Percentiles rank a stretch among this genome's conserved stretches.
These are phyloP conservation scores for Danionella cerebrum DNA, from an alignment of 2,113 vertebrate species.

Conservation along the genomic window DNA sequence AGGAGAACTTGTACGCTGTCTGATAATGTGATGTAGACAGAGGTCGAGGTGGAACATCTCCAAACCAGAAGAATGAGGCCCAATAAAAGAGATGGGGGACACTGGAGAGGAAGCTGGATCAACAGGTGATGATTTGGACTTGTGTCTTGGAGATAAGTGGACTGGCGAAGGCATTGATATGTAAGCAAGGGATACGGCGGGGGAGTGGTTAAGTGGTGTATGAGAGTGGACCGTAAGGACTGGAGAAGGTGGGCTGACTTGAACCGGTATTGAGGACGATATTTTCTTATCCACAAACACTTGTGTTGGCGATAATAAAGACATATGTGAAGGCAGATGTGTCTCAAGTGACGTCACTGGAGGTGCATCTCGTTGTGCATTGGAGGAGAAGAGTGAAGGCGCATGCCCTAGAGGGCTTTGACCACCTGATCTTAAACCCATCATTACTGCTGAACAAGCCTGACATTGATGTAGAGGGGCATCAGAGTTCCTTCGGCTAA, in stretches of 20 bases:
- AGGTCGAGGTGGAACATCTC: constrained; percentile 53
- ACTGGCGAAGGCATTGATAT: background rate
- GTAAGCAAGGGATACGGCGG: background rate
- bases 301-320: background rate
- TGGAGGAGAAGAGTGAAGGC: background rate
- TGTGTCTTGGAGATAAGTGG: constrained; percentile 12
- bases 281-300: background rate
- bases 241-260: constrained; percentile 17
- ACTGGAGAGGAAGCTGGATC: constrained; percentile 14
- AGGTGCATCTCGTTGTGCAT: background rate
- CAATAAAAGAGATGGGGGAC: constrained; percentile 3
- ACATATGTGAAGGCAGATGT: background rate
- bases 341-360: background rate
- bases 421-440: constrained; percentile 30
- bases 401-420: constrained; percentile 25
- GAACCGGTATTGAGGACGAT: background rate
- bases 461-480: constrained; percentile 27
- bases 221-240: background rate
- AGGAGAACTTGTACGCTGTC: constrained; percentile 49
- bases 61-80: background rate
- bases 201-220: background rate
- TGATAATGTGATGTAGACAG: constrained; percentile 54
- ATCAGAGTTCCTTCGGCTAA: background rate
- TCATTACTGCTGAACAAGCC: constrained; percentile 29
- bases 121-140: background rate